Evolutionary conservation across 2,888 invertebrate species (phyloP), one percentile per base, ranked within the genome.

Genomic region (Phymatocera aterrima): DNA sequence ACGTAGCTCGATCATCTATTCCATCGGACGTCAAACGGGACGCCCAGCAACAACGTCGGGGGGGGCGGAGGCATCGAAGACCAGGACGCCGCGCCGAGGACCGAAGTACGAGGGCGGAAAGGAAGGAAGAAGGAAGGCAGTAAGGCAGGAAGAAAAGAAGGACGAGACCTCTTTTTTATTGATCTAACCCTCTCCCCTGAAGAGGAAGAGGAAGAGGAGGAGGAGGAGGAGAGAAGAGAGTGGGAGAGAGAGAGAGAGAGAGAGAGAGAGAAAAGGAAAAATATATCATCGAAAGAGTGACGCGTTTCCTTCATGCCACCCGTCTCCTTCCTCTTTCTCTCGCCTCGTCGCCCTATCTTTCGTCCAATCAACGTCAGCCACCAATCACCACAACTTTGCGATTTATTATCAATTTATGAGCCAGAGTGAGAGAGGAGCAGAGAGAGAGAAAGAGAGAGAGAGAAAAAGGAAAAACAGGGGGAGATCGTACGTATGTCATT

Each of bases 281-380:
- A 65, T 43, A 68, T 46, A 46, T 68, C 43, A 68, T 46, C n/a
- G 28, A 6, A 46, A 68, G 68, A 68, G 46, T 46, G 46, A 68
- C 68, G 68, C 46, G 46, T 68, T 68, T 68, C 68, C 68, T 12
- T 21, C n/a, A n/a, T n/a, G n/a, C n/a, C n/a, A n/a, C n/a, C n/a
- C n/a, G n/a, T n/a, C n/a, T n/a, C n/a, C n/a, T n/a, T n/a, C n/a
- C n/a, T n/a, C n/a, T n/a, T n/a, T n/a, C n/a, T 15, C 57, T 54
- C 54, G 21, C 54, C 8, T n/a, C 40, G 43, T 46, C 40, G 24
- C 46, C 68, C 46, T 21, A 18, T 54, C 21, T 34, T 24, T 43
- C 28, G 46, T 68, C 68, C 15, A 68, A 24, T 68, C n/a, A 68
- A 43, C 46, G 68, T 68, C 61, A 6, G 6, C 54, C 68, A 28